Evolutionary conservation across 2,113 vertebrate genomes (phyloP).

Genomic region (Dipodomys merriami): DNA sequence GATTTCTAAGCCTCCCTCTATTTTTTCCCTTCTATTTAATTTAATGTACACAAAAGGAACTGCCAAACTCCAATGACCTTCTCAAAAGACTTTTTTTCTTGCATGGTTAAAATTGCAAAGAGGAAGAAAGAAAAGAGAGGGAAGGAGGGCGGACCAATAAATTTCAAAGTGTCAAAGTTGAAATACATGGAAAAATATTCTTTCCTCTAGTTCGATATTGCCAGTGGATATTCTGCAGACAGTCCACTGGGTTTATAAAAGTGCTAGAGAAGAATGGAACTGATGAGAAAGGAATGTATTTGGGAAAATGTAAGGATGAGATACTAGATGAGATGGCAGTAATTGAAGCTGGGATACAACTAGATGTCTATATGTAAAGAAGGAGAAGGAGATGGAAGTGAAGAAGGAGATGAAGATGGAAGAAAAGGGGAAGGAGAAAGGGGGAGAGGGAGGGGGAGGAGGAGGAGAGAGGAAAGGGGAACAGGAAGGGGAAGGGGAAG

Average conservation of each 20-base stretch:
- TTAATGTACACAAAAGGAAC: neutral
- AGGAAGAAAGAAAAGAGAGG: neutral
- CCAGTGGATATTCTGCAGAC: neutral
- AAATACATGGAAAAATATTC: neutral
- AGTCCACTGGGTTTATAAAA: neutral
- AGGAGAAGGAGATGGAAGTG: no score
- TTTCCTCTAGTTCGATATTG: neutral
- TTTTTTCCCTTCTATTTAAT: slow-evolving; percentile 15
- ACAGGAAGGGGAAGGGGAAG: no score
- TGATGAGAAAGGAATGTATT: no score
- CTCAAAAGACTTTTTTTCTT: slow-evolving; percentile 20
- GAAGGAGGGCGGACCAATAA: neutral
- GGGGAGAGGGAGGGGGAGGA: no score
- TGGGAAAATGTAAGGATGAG: neutral
- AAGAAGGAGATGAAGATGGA: no score
- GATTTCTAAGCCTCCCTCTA: neutral
- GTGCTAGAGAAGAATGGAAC: neutral
- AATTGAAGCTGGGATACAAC: neutral
- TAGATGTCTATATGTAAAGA: neutral
- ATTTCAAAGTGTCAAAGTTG: neutral
- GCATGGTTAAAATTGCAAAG: neutral
- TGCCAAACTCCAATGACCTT: neutral
- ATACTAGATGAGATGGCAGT: neutral
- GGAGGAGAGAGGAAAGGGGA: no score
- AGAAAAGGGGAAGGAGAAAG: no score